Evolutionary conservation across 37 sponge, comb jelly and placozoan species (phyloP), one percentile per base, ranked within the genome.

Genomic region (Geodia barretti): DNA sequence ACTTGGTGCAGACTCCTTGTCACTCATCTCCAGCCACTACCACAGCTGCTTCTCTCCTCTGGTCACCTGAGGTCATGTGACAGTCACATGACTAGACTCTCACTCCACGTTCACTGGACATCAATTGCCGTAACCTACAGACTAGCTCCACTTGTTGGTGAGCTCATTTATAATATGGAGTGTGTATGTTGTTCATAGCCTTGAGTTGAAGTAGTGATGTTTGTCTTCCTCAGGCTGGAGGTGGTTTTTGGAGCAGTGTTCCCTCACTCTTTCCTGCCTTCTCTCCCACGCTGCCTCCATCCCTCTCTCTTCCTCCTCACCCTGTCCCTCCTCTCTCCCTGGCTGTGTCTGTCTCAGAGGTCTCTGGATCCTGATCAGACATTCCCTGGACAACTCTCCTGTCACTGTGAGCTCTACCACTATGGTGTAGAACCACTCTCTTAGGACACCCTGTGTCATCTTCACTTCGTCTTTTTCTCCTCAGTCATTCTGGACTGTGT

Each of bases 291-390:
- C 4, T 65, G 67, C 67, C 24, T 17, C 21, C 25, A 31, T 14
- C 8, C 40, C 23, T 30, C 36, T 19, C 20, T 5, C 19, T 14
- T 33, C 35, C 0, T 36, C 0, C 77, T 32, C 4, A 64, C 1
- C 34, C 36, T 36, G 14, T 20, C 9, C 21, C 40, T 14, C 8
- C 40, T 4, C 42, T 0, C 54, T 62, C 28, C 62, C 4, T 30
- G 64, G 17, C 7, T 78, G 62, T 30, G 71, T 41, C 29, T 80
- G 80, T 80, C 38, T 70, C 14, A 39, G 68, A 23, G 71, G 70
- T 70, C 61, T 80, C 38, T 80, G 80, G 80, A 23, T 69, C 20
- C 23, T 80, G 60, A 26, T 80, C 19, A 25, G 38, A 20, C 36
- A 21, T 9, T 5, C 41, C 1, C 34, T 47, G 59, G 80, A 80